phyloP scores from a whole-genome alignment of 2,888 invertebrate genomes.

The Hypsopygia costalis region DNA sequence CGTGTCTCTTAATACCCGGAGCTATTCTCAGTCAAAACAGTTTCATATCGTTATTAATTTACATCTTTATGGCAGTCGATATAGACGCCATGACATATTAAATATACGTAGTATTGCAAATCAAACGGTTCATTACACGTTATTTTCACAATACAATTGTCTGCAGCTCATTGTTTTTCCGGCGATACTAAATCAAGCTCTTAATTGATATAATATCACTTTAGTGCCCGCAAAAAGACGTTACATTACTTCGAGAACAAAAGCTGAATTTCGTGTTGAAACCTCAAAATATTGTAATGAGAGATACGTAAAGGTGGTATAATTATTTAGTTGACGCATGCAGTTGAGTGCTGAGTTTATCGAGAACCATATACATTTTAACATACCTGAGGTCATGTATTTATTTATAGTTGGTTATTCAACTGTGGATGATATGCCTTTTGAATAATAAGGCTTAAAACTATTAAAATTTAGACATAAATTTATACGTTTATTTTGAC shows the following conservation, averaged over 20 bases:
- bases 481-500: too few species aligned
- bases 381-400: constrained; percentile 31
- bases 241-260: constrained; percentile 62
- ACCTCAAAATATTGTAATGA: constrained; percentile 64
- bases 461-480: too few species aligned
- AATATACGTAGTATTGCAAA: constrained; percentile 40
- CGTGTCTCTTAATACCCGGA: constrained; percentile 54
- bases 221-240: constrained; percentile 69
- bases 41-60: constrained; percentile 46
- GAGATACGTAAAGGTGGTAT: constrained; percentile 43
- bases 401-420: constrained; percentile 15
- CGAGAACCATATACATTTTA: constrained; percentile 28
- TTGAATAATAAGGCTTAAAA: too few species aligned
- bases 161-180: constrained; percentile 73
- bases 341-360: constrained; percentile 39
- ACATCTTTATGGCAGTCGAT: constrained; percentile 20
- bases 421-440: background rate
- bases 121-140: constrained; percentile 63
- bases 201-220: constrained; percentile 74
- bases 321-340: constrained; percentile 54
- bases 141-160: constrained; percentile 59
- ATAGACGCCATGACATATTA: constrained; percentile 25
- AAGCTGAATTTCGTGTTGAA: constrained; percentile 69
- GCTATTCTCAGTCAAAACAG: constrained; percentile 63
- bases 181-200: constrained; percentile 62